phyloP scores from a whole-genome alignment of 2,113 vertebrate species.

The Xyrauchen texanus region DNA sequence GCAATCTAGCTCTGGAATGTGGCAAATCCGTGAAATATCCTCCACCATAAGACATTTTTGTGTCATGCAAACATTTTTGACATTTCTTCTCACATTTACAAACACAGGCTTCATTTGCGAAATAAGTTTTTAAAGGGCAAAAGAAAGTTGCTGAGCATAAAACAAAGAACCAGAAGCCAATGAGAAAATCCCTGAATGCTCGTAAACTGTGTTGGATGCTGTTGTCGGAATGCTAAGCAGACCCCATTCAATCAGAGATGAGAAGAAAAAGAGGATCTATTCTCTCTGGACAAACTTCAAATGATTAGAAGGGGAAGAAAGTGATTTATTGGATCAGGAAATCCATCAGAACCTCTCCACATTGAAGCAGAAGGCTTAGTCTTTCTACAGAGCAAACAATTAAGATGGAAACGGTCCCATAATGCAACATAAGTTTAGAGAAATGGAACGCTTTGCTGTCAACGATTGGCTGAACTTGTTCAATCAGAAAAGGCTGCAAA shows the following conservation, averaged over 20 bases:
- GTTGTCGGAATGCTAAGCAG: constrained; percentile 60
- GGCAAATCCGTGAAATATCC: not conserved
- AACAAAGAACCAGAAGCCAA: constrained; percentile 53
- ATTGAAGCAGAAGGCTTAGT: constrained; percentile 54
- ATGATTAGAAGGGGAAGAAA: constrained; percentile 48
- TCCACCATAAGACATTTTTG: constrained; percentile 2
- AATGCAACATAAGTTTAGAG: constrained; percentile 44
- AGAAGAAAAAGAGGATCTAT: constrained; percentile 46
- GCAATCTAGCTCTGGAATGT: not conserved
- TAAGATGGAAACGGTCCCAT: constrained; percentile 37
- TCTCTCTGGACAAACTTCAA: constrained; percentile 56
- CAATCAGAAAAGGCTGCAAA: constrained; percentile 61
- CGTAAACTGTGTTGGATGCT: constrained; percentile 54
- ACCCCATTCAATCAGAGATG: constrained; percentile 64
- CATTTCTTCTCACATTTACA: not conserved
- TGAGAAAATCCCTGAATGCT: constrained; percentile 53
- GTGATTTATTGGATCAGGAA: constrained; percentile 54
- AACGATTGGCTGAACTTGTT: constrained; percentile 60
- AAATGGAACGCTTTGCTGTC: constrained; percentile 60
- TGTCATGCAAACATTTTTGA: not conserved
- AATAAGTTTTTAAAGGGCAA: not conserved
- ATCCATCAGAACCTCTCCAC: constrained; percentile 51
- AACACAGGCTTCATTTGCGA: not conserved
- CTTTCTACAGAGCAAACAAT: constrained; percentile 37
- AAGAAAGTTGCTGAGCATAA: not conserved